phyloP scores from a whole-genome alignment of 2,797 vertebrate species.

The Etheostoma perlongum region DNA sequence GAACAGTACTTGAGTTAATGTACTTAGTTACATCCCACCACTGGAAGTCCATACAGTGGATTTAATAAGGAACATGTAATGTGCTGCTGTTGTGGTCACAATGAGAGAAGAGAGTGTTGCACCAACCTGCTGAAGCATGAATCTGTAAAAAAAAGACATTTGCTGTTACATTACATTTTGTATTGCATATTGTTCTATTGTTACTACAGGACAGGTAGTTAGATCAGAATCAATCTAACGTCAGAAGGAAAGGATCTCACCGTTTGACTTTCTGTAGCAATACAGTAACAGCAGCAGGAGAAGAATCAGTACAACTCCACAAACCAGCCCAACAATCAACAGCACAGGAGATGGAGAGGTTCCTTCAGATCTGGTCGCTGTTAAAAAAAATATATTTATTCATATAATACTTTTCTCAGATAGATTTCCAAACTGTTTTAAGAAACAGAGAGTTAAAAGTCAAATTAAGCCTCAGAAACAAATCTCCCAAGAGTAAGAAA shows the following conservation, averaged over 20 bases:
- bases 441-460: no score
- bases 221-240: neutral
- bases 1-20: no score
- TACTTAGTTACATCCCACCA: no score
- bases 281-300: conserved; percentile 31
- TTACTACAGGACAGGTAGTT: neutral
- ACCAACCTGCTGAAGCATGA: conserved; percentile 28
- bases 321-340: conserved; percentile 15
- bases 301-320: conserved; percentile 9
- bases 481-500: no score
- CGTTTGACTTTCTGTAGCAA: conserved; percentile 9
- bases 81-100: neutral
- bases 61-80: neutral
- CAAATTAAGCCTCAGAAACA: no score
- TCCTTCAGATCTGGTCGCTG: no score
- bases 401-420: no score
- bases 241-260: conserved; percentile 15
- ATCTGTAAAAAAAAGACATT: conserved; percentile 23
- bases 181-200: neutral
- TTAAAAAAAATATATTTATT: no score
- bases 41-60: neutral
- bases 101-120: neutral
- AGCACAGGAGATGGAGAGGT: neutral
- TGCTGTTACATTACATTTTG: neutral
- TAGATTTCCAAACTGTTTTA: no score